A percentile compares a stretch with the other conserved stretches of the same genome.
Evolutionary conservation across 2,888 invertebrate genomes (phyloP).

Genomic region (Sthenelais limicola): DNA sequence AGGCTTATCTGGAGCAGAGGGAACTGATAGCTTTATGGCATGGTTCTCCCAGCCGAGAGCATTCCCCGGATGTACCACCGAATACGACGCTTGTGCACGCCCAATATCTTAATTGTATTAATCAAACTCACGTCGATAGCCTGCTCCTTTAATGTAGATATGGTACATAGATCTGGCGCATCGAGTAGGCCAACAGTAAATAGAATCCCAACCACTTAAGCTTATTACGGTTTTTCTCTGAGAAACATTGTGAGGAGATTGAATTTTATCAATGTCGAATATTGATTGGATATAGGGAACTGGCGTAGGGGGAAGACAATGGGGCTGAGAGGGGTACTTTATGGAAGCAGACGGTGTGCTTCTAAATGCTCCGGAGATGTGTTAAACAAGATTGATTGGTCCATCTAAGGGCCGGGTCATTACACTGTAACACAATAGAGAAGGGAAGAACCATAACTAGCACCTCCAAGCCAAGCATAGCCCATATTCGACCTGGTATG

Average conservation of each 20-base stretch:
- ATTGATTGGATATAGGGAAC: neutral
- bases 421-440: slow-evolving; percentile 2
- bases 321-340: neutral
- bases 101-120: slow-evolving; percentile 38
- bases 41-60: slow-evolving; percentile 7
- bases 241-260: slow-evolving; percentile 6
- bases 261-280: slow-evolving; percentile 16
- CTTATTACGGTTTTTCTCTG: slow-evolving; percentile 7
- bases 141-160: slow-evolving; percentile 9
- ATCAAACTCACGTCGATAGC: slow-evolving; percentile 1
- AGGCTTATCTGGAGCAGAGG: slow-evolving; percentile 13
- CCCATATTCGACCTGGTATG: too few species aligned
- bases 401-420: slow-evolving; percentile 20
- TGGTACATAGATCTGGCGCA: slow-evolving; percentile 17
- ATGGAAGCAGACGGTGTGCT: neutral
- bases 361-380: neutral
- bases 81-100: neutral
- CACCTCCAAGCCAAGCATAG: too few species aligned
- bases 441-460: too few species aligned
- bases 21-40: neutral
- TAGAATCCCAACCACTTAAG: slow-evolving; percentile 29
- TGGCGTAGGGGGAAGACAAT: neutral
- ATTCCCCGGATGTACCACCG: slow-evolving; percentile 3
- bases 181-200: neutral
- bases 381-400: slow-evolving; percentile 26